A percentile compares a stretch with the other conserved stretches of the same genome.
Conservation (phyloP, 2,797 vertebrate genomes). For the Sciurus vulgaris region DNA sequence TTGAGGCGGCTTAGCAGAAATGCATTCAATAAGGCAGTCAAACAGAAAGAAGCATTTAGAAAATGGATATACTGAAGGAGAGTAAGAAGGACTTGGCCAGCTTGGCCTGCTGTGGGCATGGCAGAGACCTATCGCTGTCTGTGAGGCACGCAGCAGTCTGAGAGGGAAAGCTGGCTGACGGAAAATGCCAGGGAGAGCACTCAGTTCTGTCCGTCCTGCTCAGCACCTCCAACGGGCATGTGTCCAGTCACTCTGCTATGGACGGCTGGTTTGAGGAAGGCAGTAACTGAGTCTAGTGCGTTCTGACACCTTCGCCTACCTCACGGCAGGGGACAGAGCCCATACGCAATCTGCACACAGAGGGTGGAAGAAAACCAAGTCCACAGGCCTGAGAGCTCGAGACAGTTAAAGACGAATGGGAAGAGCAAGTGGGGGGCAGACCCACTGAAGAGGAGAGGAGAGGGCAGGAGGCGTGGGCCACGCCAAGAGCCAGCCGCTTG, state of each 20-base stretch:
- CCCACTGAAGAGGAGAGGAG: not conserved
- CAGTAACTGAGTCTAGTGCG: rapidly evolving
- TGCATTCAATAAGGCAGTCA: not conserved
- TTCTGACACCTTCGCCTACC: rapidly evolving
- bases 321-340: not conserved
- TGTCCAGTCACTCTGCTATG: not conserved
- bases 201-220: not conserved
- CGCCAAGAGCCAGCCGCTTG: too few relatives aligned
- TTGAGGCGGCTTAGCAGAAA: slow-evolving; percentile 40
- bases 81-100: not conserved
- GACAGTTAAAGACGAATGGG: not conserved
- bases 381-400: not conserved
- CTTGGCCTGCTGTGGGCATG: not conserved
- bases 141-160: not conserved
- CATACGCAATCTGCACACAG: rapidly evolving
- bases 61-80: not conserved
- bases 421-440: not conserved
- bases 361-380: not conserved
- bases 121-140: rapidly evolving
- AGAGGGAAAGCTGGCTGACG: not conserved
- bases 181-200: not conserved
- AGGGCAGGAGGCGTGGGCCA: not conserved
- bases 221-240: rapidly evolving
- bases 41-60: not conserved
- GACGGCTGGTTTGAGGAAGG: not conserved